These are phyloP conservation scores for Neomorphus geoffroyi DNA, from an alignment of 2,797 vertebrate species.

Conservation along the genomic window DNA sequence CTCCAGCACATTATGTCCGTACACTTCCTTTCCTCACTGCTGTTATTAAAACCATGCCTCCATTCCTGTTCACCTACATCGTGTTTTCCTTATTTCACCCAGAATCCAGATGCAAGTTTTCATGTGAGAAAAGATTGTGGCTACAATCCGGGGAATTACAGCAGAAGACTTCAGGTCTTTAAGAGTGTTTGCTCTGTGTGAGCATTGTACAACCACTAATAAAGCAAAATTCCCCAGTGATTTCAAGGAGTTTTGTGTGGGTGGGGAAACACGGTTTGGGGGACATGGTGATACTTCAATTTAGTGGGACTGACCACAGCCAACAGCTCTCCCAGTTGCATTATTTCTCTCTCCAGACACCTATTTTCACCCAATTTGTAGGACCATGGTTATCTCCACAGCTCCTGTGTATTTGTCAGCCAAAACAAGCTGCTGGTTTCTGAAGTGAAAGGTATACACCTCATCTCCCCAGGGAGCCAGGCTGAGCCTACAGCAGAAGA, in stretches of 20 bases:
- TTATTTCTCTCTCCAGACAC: background rate
- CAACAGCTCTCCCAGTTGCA: background rate
- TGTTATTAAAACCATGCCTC: background rate
- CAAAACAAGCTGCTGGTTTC: background rate
- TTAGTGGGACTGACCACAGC: background rate
- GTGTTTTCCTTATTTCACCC: background rate
- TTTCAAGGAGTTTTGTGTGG: background rate
- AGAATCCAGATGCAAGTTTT: background rate
- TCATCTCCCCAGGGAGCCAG: fast-evolving
- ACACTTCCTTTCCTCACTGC: fast-evolving
- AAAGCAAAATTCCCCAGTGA: background rate
- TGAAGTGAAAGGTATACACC: background rate
- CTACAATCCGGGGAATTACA: background rate
- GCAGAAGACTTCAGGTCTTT: background rate
- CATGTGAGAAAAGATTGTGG: background rate
- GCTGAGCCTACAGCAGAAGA: background rate
- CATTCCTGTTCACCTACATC: background rate
- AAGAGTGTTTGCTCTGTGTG: background rate
- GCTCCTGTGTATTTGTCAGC: background rate
- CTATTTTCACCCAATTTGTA: background rate
- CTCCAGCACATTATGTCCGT: background rate
- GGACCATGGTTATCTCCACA: background rate
- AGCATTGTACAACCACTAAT: fast-evolving
- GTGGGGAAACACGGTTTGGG: fast-evolving
- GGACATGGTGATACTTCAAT: background rate